Evolutionary conservation across 2,888 invertebrate species (phyloP).

Genomic region (Agriopis aurantiaria): DNA sequence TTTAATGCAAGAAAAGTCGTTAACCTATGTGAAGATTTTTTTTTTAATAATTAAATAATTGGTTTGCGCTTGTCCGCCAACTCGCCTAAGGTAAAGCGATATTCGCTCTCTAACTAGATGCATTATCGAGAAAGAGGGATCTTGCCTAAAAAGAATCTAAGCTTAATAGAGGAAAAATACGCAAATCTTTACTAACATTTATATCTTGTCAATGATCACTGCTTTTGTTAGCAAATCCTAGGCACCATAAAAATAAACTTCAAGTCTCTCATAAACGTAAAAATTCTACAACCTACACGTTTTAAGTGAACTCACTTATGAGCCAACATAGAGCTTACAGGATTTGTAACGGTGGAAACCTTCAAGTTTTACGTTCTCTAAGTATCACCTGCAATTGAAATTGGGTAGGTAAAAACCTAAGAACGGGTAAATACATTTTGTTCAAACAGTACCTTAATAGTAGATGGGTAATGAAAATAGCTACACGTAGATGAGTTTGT

Average conservation of each 20-base stretch:
- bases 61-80: too few species aligned
- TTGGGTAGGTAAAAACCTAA: slow-evolving; percentile 14
- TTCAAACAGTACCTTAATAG: background rate
- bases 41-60: too few species aligned
- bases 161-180: background rate
- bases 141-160: background rate
- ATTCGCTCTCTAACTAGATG: too few species aligned
- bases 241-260: slow-evolving; percentile 2
- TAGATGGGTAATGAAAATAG: background rate
- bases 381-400: slow-evolving; percentile 28
- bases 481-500: background rate
- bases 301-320: slow-evolving; percentile 21
- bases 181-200: background rate
- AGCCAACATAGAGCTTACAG: slow-evolving; percentile 28
- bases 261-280: slow-evolving; percentile 3
- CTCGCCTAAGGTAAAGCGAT: too few species aligned
- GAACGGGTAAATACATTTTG: background rate
- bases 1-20: too few species aligned
- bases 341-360: slow-evolving; percentile 26
- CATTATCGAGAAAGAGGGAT: too few species aligned
- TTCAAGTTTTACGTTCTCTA: slow-evolving; percentile 42
- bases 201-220: background rate
- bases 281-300: slow-evolving; percentile 16
- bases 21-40: too few species aligned
- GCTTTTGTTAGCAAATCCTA: background rate